Evolutionary conservation across 2,113 vertebrate species (phyloP), one percentile per base, ranked within the genome.

Genomic region (Eidolon helvum): DNA sequence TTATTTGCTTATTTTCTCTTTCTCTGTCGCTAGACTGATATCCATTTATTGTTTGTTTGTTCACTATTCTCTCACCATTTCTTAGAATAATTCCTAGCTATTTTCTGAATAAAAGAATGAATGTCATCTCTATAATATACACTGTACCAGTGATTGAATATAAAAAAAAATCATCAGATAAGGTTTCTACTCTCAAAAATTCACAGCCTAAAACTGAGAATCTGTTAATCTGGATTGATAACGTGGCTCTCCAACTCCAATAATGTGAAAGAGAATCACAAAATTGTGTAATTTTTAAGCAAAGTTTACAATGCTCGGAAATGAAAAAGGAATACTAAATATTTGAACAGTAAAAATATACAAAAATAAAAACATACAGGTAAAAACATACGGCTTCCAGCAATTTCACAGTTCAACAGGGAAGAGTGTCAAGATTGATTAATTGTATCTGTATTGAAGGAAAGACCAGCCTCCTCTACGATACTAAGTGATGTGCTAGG

Each of bases 341-440:
- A 65, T 72, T 78, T 59, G 65, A 71, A 83, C 28, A 90, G 10
- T n/a, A n/a, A n/a, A n/a, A n/a, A n/a, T n/a, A n/a, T n/a, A n/a
- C n/a, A n/a, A n/a, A n/a, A n/a, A n/a, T n/a, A n/a, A n/a, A n/a
- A n/a, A n/a, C n/a, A n/a, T n/a, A n/a, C n/a, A n/a, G n/a, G n/a
- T n/a, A n/a, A n/a, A n/a, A n/a, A n/a, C n/a, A n/a, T n/a, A n/a
- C n/a, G n/a, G n/a, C n/a, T 61, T 63, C 28, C 2, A 18, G 28
- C 7, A n/a, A 71, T 48, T 77, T 87, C 38, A 14, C 89, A 59
- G 21, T 43, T 94, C 40, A 75, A n/a, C 19, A 38, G n/a, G 40
- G 16, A 83, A 82, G 18, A 63, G 7, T 57, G 1, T 53, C 48
- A 68, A 92, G 61, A 77, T 19, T 55, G 9, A 77, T 77, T 19